A percentile compares a stretch with the other conserved stretches of the same genome.
Evolutionary conservation across 2,888 invertebrate species (phyloP).

Genomic region (Drosophila ezoana): DNA sequence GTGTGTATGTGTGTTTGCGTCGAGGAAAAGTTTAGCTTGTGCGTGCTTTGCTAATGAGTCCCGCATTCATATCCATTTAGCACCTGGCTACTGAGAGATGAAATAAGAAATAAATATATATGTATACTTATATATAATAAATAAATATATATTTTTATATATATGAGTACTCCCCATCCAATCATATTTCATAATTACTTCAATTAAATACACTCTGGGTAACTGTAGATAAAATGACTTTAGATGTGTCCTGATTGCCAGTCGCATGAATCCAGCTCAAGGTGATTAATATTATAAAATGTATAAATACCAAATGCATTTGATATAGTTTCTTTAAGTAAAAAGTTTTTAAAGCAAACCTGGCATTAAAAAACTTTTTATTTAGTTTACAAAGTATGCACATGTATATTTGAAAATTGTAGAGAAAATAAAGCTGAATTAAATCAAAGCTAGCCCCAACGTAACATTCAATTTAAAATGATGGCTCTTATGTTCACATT

Average conservation of each 20-base stretch:
- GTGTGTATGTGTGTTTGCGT: constrained; percentile 8
- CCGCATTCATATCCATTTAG: constrained; percentile 71
- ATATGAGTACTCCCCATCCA: constrained; percentile 14
- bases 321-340: no score
- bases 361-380: no score
- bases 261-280: neutral
- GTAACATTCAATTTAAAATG: no score
- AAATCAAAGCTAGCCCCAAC: no score
- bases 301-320: neutral
- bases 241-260: constrained; percentile 22
- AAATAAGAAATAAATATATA: constrained; percentile 51
- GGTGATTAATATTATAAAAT: neutral
- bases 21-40: constrained; percentile 66
- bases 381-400: no score
- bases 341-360: no score
- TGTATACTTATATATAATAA: neutral
- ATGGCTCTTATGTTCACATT: no score
- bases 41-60: constrained; percentile 69
- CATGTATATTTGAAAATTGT: no score
- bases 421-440: no score
- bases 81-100: constrained; percentile 47
- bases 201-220: constrained; percentile 20
- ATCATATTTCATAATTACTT: constrained; percentile 45
- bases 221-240: constrained; percentile 17
- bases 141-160: constrained; percentile 39